Evolutionary conservation across 2,113 vertebrate species (phyloP).

Genomic region (Chinchilla lanigera): DNA sequence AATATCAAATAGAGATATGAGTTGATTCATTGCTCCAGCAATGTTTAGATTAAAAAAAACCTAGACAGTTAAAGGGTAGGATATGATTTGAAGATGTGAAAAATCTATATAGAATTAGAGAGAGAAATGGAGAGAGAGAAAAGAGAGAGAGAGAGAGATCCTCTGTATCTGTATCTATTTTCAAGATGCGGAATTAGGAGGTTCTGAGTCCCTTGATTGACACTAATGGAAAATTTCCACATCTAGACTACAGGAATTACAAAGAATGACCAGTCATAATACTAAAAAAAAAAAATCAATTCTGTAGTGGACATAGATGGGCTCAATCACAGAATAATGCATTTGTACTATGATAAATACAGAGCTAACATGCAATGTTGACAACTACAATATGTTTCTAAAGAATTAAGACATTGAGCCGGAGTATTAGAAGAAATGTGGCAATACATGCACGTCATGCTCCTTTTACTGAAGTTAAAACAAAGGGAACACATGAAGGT

Average conservation of each 20-base stretch:
- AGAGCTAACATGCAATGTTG: background rate
- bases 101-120: slow-evolving; percentile 2
- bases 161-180: background rate
- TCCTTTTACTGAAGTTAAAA: background rate
- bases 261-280: background rate
- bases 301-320: background rate
- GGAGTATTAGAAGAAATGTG: background rate
- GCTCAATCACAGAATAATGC: background rate
- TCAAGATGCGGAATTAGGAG: background rate
- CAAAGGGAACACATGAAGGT: background rate
- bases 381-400: background rate
- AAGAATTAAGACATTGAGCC: slow-evolving; percentile 7
- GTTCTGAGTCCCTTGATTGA: background rate
- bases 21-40: background rate
- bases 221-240: background rate
- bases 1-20: background rate
- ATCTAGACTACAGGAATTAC: background rate
- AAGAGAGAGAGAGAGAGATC: background rate
- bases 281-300: background rate
- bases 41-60: slow-evolving; percentile 40
- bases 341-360: background rate
- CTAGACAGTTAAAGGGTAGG: background rate
- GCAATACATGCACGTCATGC: background rate
- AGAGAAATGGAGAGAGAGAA: accelerated
- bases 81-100: background rate